These are phyloP conservation scores for Taenioides sp. DNA, from an alignment of 2,797 vertebrate genomes.

Conservation along the genomic window DNA sequence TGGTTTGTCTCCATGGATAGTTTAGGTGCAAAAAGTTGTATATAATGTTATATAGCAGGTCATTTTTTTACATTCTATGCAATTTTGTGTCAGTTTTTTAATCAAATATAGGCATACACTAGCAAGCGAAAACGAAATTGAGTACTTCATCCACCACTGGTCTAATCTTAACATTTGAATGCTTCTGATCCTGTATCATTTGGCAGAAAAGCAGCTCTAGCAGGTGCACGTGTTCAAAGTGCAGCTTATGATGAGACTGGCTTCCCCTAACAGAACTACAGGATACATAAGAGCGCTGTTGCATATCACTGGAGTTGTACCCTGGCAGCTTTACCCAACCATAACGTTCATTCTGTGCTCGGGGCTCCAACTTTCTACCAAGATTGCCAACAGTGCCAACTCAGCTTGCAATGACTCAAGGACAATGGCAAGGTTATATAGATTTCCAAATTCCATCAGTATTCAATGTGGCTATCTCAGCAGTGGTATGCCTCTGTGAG, in stretches of 20 bases:
- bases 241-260: constrained; percentile 35
- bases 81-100: too few species aligned
- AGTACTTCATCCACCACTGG: too few species aligned
- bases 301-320: constrained; percentile 47
- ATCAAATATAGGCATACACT: too few species aligned
- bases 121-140: too few species aligned
- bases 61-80: too few species aligned
- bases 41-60: too few species aligned
- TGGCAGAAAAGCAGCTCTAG: constrained; percentile 43
- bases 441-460: constrained; percentile 14
- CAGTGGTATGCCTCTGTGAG: background rate
- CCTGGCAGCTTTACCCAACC: constrained; percentile 45
- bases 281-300: constrained; percentile 43
- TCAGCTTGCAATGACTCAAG: constrained; percentile 45
- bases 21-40: too few species aligned
- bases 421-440: constrained; percentile 37
- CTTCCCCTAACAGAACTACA: constrained; percentile 34
- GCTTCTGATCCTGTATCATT: constrained; percentile 37
- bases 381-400: constrained; percentile 39
- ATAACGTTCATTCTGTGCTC: constrained; percentile 41
- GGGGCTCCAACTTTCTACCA: constrained; percentile 29
- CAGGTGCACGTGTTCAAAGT: constrained; percentile 54
- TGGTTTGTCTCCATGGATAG: too few species aligned
- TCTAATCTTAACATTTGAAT: background rate
- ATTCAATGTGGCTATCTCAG: background rate